Evolutionary conservation across 2,797 vertebrate species (phyloP).

Genomic region (Arnoldichthys spilopterus): DNA sequence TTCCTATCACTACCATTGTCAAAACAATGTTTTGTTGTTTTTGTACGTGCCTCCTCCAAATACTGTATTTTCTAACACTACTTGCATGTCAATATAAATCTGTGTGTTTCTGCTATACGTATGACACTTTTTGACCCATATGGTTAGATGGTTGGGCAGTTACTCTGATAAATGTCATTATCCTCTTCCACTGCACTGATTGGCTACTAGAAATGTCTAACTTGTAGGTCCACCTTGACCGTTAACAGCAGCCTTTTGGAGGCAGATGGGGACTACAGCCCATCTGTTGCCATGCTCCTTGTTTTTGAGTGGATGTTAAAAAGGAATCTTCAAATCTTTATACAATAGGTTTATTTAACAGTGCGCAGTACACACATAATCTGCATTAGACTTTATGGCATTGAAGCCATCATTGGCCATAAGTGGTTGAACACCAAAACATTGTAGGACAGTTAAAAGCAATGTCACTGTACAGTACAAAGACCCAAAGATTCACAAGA

Average conservation of each 20-base stretch:
- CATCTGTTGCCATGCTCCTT: no score
- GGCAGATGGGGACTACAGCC: no score
- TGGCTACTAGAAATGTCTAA: background rate
- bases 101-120: background rate
- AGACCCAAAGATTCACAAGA: slow-evolving; percentile 79
- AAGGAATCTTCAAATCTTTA: background rate
- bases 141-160: background rate
- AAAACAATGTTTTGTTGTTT: no score
- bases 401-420: slow-evolving; percentile 69
- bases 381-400: slow-evolving; percentile 67
- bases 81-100: background rate
- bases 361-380: slow-evolving; percentile 71
- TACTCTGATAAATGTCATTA: background rate
- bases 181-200: background rate
- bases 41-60: no score
- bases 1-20: no score
- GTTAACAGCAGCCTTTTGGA: no score
- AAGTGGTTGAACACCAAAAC: slow-evolving; percentile 68
- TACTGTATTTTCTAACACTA: background rate
- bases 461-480: slow-evolving; percentile 66
- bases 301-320: background rate
- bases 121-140: background rate
- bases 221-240: background rate
- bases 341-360: slow-evolving; percentile 72
- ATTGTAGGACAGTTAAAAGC: slow-evolving; percentile 65